Conservation (phyloP, 2,888 invertebrate genomes). For the Venusia cambrica region DNA sequence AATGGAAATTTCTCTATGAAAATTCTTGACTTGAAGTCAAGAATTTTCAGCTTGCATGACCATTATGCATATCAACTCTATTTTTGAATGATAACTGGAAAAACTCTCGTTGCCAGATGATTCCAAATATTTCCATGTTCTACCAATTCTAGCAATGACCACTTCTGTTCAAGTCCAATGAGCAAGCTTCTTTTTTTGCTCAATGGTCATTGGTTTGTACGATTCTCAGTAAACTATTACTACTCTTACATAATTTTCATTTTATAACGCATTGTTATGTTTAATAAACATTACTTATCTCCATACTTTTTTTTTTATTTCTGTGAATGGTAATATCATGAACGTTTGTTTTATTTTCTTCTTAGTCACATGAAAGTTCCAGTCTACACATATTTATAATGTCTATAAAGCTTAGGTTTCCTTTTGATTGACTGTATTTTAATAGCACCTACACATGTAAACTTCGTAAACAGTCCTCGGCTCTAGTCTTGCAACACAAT, state of each 20-base stretch:
- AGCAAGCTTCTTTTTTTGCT: conserved; percentile 14
- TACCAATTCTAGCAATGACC: conserved; percentile 17
- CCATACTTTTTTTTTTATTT: too few relatives aligned
- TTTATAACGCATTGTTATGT: conserved; percentile 5
- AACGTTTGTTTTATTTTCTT: conserved; percentile 5
- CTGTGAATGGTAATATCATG: conserved; percentile 13
- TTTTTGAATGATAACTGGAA: too few relatives aligned
- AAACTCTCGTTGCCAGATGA: too few relatives aligned
- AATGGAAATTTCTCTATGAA: conserved; percentile 34
- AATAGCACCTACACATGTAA: too few relatives aligned
- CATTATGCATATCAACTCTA: too few relatives aligned
- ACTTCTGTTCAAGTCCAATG: conserved; percentile 19
- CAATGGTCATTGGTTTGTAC: conserved; percentile 13
- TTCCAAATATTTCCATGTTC: too few relatives aligned
- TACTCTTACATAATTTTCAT: conserved; percentile 23
- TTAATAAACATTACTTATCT: too few relatives aligned
- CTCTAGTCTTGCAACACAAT: conserved; percentile 25
- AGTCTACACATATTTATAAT: conserved; percentile 1
- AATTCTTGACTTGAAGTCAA: too few relatives aligned
- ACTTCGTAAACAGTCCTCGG: conserved; percentile 16
- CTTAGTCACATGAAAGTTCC: conserved; percentile 1
- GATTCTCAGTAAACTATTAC: conserved; percentile 16
- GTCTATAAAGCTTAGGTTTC: background rate
- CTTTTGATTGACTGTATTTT: too few relatives aligned
- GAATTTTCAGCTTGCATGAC: too few relatives aligned